Percentiles rank a stretch among this genome's conserved stretches.
Conservation (phyloP, 2,888 invertebrate genomes). For the Pseudococcus longispinus region DNA sequence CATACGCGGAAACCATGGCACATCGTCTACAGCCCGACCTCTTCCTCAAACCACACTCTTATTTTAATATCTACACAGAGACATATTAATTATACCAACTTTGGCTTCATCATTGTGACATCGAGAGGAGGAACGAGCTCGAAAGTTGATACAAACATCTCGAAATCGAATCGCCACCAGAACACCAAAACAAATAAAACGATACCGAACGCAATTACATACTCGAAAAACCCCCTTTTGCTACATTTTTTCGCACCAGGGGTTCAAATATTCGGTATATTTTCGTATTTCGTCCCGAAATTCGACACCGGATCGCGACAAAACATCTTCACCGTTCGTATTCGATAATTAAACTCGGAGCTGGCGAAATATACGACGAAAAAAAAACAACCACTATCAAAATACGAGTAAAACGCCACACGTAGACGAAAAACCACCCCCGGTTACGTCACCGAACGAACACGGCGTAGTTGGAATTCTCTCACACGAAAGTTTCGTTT, state of each 20-base stretch:
- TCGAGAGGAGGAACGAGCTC: background rate
- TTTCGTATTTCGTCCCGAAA: background rate
- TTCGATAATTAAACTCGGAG: background rate
- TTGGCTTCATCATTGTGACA: background rate
- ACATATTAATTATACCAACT: conserved; percentile 3
- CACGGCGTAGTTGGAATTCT: conserved; percentile 4
- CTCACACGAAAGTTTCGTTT: background rate
- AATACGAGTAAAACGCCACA: background rate
- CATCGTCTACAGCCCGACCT: background rate
- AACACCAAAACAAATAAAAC: background rate
- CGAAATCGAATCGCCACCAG: background rate
- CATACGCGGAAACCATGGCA: background rate
- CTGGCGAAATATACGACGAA: background rate
- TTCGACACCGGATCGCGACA: background rate
- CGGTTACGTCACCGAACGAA: conserved; percentile 4
- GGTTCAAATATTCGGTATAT: background rate
- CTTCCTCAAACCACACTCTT: background rate
- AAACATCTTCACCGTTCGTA: background rate
- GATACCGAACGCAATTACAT: background rate
- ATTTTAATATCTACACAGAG: background rate
- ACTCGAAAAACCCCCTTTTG: background rate
- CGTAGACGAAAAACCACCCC: background rate
- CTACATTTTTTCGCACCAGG: background rate
- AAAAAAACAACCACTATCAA: background rate
- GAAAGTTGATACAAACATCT: background rate